Evolutionary conservation across 2,113 vertebrate genomes (phyloP), one percentile per base, ranked within the genome.

Genomic region (Urocitellus parryii): DNA sequence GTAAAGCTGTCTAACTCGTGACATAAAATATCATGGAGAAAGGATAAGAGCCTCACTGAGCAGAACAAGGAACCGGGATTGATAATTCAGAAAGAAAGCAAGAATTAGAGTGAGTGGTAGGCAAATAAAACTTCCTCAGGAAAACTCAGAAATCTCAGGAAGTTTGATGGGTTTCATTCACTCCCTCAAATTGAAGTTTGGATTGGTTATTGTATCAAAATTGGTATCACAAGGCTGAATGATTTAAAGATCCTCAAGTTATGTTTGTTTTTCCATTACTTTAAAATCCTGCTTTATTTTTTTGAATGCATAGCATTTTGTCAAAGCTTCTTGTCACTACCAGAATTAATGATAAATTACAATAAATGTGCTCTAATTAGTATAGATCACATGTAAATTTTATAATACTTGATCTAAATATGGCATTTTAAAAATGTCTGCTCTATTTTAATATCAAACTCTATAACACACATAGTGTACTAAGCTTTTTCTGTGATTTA

Each of bases 131-230:
- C 63, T 4, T 20, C 20, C 72, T 79, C 8, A 6, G 39, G 58
- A 88, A 97, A 84, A 72, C 8, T 72, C 67, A 51, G 42, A 63
- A 92, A 39, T 88, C 29, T 95, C 80, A 25, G 29, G 65, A 68
- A n/a, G 4, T 11, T 56, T n/a, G 53, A 37, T 34, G 53, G 25
- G 34, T 58, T 79, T 76, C 22, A 32, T 34, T 39, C 34, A n/a
- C 8, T 77, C 29, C 27, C 29, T 11, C 12, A 20, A 84, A 61
- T 4, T 67, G 29, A 93, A 61, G 58, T 27, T 27, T 70, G n/a
- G 24, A 4, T 58, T 10, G 29, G 8, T 89, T 84, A 90, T 39
- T 24, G 14, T 74, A 58, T 42, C 7, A 65, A 17, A 93, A 63
- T 22, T 61, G 10, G 10, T 42, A 8, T 34, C 45, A 79, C 16